Evolutionary conservation across 2,113 vertebrate genomes (phyloP), one percentile per base, ranked within the genome.

Genomic region (Vidua chalybeata): DNA sequence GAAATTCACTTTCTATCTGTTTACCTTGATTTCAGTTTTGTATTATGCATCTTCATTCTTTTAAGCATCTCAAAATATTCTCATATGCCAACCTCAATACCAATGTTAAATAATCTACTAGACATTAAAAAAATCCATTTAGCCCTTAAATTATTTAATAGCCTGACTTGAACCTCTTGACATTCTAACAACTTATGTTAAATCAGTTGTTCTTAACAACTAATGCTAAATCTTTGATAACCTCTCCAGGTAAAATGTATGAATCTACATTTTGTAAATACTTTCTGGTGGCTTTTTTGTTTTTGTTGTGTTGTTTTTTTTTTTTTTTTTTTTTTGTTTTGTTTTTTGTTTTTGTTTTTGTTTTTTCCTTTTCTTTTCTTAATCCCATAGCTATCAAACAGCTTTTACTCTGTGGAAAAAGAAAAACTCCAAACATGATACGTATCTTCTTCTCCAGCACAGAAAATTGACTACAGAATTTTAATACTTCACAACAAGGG

Each of bases 361-460:
- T 58, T 46, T 4, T 21, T 43, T 41, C 3, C 33, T 81, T 67
- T 37, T 35, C 35, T 28, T 80, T 92, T 72, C 23, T 28, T 54
- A 83, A 58, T 83, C 37, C 4, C 28, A 28, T 7, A 51, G 30
- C 27, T 69, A 22, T 33, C 13, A 79, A 72, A 24, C 1, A 61
- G 11, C 22, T 88, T 93, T 75, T 67, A 78, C 11, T 39, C 30
- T 37, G 7, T 1, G 1, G 16, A 4, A 35, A 54, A 31, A 41
- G 41, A 37, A 31, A n/a, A 18, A 0, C 2, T 2, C 4, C 28
- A 16, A 48, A 15, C 13, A 39, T 35, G 10, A 41, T 28, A 30
- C 0, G 0, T 18, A 64, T 28, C n/a, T 59, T 37, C 28, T 46
- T 37, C 61, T 84, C 16, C 9, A 55, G 35, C 31, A 87, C 0